These are phyloP conservation scores for Rhodinocichla rosea DNA, from an alignment of 2,113 vertebrate species.

Conservation along the genomic window DNA sequence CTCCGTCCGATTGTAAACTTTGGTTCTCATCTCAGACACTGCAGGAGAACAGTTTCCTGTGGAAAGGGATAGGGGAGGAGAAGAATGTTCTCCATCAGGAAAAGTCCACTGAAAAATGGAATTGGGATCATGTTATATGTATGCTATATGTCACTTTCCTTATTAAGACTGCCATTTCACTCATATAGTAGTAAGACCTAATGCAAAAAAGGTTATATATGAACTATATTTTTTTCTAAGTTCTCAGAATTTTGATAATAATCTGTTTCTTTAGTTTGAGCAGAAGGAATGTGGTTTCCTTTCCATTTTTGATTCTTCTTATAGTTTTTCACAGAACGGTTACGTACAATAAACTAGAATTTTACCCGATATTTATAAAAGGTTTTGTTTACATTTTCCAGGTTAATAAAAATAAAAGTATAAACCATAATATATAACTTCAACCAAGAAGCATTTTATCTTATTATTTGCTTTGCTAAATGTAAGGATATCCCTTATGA, in stretches of 20 bases:
- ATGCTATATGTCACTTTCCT: background rate
- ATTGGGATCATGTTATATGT: background rate
- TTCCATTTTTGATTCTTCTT: background rate
- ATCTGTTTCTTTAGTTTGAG: background rate
- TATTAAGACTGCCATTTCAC: background rate
- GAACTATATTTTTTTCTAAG: background rate
- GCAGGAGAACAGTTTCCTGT: background rate
- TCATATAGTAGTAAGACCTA: background rate
- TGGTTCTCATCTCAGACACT: background rate
- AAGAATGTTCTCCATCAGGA: background rate
- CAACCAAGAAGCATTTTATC: background rate
- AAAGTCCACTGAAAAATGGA: background rate
- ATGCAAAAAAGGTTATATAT: background rate
- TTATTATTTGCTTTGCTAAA: background rate
- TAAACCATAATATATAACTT: background rate
- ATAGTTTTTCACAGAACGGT: background rate
- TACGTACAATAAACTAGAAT: background rate
- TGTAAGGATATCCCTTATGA: background rate
- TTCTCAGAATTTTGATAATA: background rate
- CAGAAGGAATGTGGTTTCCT: background rate
- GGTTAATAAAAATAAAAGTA: background rate
- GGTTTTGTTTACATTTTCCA: background rate
- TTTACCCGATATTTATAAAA: background rate
- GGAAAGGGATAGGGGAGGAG: accelerated
- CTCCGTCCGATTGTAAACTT: background rate